phyloP scores from a whole-genome alignment of 2,797 vertebrate genomes.

The Coregonus ussuriensis region DNA sequence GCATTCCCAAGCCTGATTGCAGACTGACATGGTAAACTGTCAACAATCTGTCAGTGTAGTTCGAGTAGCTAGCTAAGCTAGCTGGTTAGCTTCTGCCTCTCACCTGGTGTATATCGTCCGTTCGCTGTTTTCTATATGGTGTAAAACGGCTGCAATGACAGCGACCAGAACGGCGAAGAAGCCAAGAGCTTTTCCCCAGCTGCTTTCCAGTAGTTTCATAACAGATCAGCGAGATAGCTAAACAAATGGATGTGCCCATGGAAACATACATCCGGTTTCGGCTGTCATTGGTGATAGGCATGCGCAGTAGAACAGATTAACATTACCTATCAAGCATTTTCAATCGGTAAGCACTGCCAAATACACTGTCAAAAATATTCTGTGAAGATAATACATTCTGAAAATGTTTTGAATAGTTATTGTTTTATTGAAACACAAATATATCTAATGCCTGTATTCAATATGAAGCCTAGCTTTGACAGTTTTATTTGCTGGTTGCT shows the following conservation, averaged over 20 bases:
- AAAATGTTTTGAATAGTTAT: too few species aligned
- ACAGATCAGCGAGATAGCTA: background rate
- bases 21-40: too few species aligned
- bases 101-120: constrained; percentile 62
- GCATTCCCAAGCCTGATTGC: too few species aligned
- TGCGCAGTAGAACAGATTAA: background rate
- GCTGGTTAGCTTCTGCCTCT: background rate
- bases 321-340: too few species aligned
- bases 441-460: background rate
- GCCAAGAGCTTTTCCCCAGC: constrained; percentile 37
- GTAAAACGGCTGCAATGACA: constrained; percentile 54
- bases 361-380: too few species aligned
- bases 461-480: background rate
- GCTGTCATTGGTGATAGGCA: background rate
- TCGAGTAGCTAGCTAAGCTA: background rate
- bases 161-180: constrained; percentile 42
- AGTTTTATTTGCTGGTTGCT: background rate
- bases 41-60: background rate
- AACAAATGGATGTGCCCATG: background rate
- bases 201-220: constrained; percentile 36
- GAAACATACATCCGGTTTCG: background rate
- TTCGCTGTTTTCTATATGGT: constrained; percentile 64
- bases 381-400: too few species aligned
- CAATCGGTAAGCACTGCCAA: too few species aligned
- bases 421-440: background rate